phyloP scores from a whole-genome alignment of 30 jellyfish, hydroid and myxozoan species.

The Aurelia coerulea region DNA sequence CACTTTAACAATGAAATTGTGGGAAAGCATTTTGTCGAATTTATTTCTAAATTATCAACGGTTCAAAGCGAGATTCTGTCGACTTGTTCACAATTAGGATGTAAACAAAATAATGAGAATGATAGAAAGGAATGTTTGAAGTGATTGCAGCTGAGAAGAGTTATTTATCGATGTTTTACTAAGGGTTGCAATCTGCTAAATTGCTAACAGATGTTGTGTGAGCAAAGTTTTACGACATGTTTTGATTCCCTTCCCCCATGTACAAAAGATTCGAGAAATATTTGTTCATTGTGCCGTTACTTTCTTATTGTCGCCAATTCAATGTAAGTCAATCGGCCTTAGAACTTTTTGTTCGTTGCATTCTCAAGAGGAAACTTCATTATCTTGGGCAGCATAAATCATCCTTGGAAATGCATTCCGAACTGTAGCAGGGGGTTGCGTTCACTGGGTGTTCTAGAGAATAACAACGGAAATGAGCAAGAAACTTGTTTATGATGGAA shows the following conservation, averaged over 20 bases:
- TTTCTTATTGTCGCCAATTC: slow-evolving; percentile 58
- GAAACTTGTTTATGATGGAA: no score
- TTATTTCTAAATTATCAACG: slow-evolving; percentile 52
- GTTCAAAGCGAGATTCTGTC: slow-evolving; percentile 48
- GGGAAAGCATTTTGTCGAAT: slow-evolving; percentile 68
- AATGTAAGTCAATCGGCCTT: slow-evolving; percentile 41
- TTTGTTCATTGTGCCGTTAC: slow-evolving; percentile 76
- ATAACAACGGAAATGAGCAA: background rate
- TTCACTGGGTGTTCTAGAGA: background rate
- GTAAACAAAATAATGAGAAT: slow-evolving; percentile 21
- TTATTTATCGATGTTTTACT: background rate
- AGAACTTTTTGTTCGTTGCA: slow-evolving; percentile 21
- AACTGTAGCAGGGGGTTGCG: slow-evolving; percentile 46
- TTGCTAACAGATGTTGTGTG: slow-evolving; percentile 46
- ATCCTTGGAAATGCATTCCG: slow-evolving; percentile 35
- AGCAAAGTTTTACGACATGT: background rate
- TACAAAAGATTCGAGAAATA: slow-evolving; percentile 51
- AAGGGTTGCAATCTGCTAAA: slow-evolving; percentile 28
- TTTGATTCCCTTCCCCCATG: slow-evolving; percentile 35
- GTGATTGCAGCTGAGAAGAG: slow-evolving; percentile 9
- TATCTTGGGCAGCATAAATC: slow-evolving; percentile 14
- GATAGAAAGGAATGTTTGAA: slow-evolving; percentile 15
- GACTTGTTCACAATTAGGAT: slow-evolving; percentile 48
- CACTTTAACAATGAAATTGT: slow-evolving; percentile 77
- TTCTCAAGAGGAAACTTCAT: slow-evolving; percentile 48